phyloP scores from a whole-genome alignment of 2,888 invertebrate genomes.

The Bibio marci region DNA sequence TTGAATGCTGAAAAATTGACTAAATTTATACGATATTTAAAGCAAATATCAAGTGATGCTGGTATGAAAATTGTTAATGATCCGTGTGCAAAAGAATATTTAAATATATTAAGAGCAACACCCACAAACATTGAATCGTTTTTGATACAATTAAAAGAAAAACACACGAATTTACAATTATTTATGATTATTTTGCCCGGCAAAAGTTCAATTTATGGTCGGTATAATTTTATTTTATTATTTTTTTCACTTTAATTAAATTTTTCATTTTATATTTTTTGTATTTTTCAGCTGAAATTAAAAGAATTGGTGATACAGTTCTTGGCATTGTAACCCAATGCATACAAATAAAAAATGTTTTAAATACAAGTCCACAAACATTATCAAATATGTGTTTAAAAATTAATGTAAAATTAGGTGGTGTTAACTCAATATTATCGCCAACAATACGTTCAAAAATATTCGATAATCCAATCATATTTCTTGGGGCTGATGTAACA shows the following conservation, averaged over 20 bases:
- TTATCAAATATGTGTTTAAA: conserved; percentile 97
- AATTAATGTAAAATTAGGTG: conserved; percentile 98
- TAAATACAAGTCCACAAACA: conserved; percentile 98
- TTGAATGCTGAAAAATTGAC: conserved; percentile 93
- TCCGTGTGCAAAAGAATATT: conserved; percentile 97
- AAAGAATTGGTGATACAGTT: conserved; percentile 97
- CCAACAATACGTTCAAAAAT: conserved; percentile 90
- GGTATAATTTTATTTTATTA: conserved; percentile 13
- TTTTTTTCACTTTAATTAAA: conserved; percentile 4
- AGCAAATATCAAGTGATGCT: conserved; percentile 98
- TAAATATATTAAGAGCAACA: conserved; percentile 96
- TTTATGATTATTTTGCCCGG: conserved; percentile 93
- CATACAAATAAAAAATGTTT: conserved; percentile 99
- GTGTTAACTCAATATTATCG: conserved; percentile 96
- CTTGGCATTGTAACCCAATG: conserved; percentile 99
- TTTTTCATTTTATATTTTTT: conserved; percentile 4
- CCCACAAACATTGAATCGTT: conserved; percentile 99
- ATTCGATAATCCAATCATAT: conserved; percentile 98
- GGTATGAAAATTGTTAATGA: conserved; percentile 99
- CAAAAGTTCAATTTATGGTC: conserved; percentile 97
- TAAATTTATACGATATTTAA: conserved; percentile 93
- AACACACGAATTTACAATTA: conserved; percentile 87
- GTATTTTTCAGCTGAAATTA: conserved; percentile 75
- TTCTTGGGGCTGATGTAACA: conserved; percentile 98
- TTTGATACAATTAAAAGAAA: conserved; percentile 97